Evolutionary conservation across 2,113 vertebrate species (phyloP), one percentile per base, ranked within the genome.

Genomic region (Agapornis roseicollis): DNA sequence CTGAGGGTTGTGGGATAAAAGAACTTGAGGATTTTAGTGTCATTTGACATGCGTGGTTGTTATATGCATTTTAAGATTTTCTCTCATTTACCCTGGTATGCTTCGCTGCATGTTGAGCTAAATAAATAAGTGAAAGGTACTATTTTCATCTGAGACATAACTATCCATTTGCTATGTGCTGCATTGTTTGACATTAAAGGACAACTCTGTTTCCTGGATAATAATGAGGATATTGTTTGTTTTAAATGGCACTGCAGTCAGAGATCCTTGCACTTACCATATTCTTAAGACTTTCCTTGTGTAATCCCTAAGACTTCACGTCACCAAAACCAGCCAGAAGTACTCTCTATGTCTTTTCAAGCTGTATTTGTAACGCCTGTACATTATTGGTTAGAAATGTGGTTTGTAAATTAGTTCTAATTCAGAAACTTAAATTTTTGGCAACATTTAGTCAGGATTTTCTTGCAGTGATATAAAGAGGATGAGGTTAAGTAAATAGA

Each of bases 151-250:
- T 74, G 85, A 46, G 46, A 70, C 68, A 72, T 85, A 77, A 73
- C 19, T 94, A 89, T 74, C 52, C 29, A 14, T 93, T 94, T 76
- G 73, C 47, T 76, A 7, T 69, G 60, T 76, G 17, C 31, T 76
- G 8, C 33, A 52, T 29, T 90, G 72, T 70, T 80, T 52, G 92
- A 73, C 56, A 64, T 73, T 93, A 89, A 85, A 90, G 70, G 76
- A 88, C 2, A n/a, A 49, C 68, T 86, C 25, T 96, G 55, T 93
- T 97, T 97, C 72, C 81, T 74, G 74, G 63, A 77, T 77, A 77
- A 13, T 90, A 94, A 95, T 90, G 78, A 83, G 69, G 68, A 80
- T 94, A 33, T 80, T 88, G 23, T 96, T 94, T 95, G 72, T 92
- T 96, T 96, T 97, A 88, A 90, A 89, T 49, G 31, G n/a, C n/a